Base-by-base conservation (phyloP, 2,797 vertebrate species). In the Phataginus tricuspis region DNA sequence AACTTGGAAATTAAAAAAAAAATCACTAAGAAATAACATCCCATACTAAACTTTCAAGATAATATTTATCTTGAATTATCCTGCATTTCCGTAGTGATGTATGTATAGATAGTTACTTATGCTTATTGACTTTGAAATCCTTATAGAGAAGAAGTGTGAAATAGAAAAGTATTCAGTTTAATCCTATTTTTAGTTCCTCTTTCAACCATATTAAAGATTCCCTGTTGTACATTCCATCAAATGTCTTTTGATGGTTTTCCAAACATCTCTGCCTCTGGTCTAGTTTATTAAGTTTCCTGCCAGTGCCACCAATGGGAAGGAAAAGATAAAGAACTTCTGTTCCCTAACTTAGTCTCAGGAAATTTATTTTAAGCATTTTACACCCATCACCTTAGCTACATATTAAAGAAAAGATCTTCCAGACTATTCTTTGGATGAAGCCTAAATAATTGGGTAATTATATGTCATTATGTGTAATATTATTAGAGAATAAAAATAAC, bases 261-360 rank as follows among this genome's bases (percentile, higher is more conserved):
- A 95, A 63, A 91, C 27, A 93, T 87, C 57, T 95, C 63, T 80
- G 77, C 71, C 66, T 78, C 91, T 95, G 51, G 57, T 92, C 85
- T 92, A 89, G 57, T 79, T 97, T 86, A 86, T 53, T 95, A 80
- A 96, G 75, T 96, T 92, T 96, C 61, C 72, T 95, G 66, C 72
- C 31, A 94, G 71, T 95, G 23, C 77, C 66, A 87, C 69, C 45
- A 89, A 71, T 82, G 77, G 61, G 61, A 95, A 97, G 72, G 84
- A 85, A 96, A 92, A 66, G 45, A 96, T 91, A 95, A 96, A 96
- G 94, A 94, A 95, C 34, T 84, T 96, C 91, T 95, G 51, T 96
- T 97, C 93, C 72, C 92, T 96, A 63, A 90, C 37, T 83, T 96
- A 87, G 96, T 85, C 55, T 78, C 45, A 66, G 34, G 37, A 55